Percentiles rank a stretch among this genome's conserved stretches.
Conservation (phyloP, 2,888 invertebrate species). For the Suillia variegata region DNA sequence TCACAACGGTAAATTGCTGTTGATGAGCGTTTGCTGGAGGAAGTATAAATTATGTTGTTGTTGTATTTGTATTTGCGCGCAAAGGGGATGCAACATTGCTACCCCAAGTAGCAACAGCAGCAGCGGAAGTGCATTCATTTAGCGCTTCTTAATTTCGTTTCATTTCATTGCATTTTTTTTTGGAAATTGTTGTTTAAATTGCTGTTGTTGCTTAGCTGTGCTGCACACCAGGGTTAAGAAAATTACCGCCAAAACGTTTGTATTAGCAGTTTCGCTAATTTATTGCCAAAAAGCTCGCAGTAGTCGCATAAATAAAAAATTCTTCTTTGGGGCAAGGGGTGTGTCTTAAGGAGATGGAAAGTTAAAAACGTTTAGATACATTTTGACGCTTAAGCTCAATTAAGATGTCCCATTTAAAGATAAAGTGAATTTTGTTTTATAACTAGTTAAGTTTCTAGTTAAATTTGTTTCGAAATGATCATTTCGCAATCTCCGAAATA, state of each 20-base stretch:
- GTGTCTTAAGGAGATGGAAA: too few species aligned
- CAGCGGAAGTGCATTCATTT: conserved; percentile 1
- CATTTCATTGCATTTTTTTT: background rate
- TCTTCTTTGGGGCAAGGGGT: too few species aligned
- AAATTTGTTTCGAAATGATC: too few species aligned
- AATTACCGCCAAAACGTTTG: conserved; percentile 1
- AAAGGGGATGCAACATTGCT: too few species aligned
- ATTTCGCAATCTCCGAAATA: too few species aligned
- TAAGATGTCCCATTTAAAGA: too few species aligned
- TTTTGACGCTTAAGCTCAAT: too few species aligned
- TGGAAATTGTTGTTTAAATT: too few species aligned
- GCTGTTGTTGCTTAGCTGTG: background rate
- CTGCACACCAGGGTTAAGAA: background rate
- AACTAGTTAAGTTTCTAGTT: too few species aligned
- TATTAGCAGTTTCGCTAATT: background rate
- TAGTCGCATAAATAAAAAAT: too few species aligned
- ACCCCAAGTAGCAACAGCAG: background rate
- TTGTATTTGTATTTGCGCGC: background rate
- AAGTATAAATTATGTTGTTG: background rate
- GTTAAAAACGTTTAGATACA: too few species aligned
- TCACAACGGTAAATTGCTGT: background rate
- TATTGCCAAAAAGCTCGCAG: background rate
- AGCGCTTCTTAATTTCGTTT: background rate
- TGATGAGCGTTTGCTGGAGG: background rate
- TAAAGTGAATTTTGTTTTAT: too few species aligned